These are phyloP conservation scores for Nemotelus nigrinus DNA, from an alignment of 2,888 invertebrate genomes.

Conservation along the genomic window DNA sequence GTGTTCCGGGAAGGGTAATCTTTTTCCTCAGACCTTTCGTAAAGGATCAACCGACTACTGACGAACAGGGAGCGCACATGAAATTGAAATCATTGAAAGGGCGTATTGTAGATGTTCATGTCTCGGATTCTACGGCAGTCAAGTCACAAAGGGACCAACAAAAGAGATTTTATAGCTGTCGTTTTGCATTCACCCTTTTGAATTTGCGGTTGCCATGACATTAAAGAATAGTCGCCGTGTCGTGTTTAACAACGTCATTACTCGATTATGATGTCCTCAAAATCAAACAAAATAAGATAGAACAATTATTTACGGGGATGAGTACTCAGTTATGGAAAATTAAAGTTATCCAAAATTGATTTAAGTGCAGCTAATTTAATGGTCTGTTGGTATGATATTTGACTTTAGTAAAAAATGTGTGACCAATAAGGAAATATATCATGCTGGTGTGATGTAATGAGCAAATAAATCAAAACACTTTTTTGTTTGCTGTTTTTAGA, in stretches of 20 bases:
- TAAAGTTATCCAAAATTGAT: slow-evolving; percentile 15
- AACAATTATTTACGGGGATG: slow-evolving; percentile 46
- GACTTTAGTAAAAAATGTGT: too few species aligned
- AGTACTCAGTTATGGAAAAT: not conserved
- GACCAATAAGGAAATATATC: too few species aligned
- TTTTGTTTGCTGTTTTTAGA: not conserved
- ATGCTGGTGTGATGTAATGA: not conserved
- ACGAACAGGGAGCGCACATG: too few species aligned
- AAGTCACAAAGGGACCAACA: slow-evolving; percentile 21
- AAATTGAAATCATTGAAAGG: not conserved
- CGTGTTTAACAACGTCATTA: slow-evolving; percentile 44
- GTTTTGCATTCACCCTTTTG: slow-evolving; percentile 44
- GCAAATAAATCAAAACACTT: slow-evolving; percentile 17
- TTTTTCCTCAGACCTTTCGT: too few species aligned
- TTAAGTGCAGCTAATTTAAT: slow-evolving; percentile 1
- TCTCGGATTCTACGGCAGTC: slow-evolving; percentile 4
- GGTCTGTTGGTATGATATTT: not conserved
- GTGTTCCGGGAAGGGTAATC: not conserved
- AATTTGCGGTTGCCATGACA: slow-evolving; percentile 47
- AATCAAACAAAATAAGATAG: slow-evolving; percentile 42
- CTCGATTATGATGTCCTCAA: slow-evolving; percentile 47
- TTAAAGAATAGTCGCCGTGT: slow-evolving; percentile 44
- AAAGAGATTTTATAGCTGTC: slow-evolving; percentile 4
- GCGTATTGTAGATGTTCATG: slow-evolving; percentile 1
- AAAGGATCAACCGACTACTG: too few species aligned